Evolutionary conservation across 2,888 invertebrate species (phyloP), one percentile per base, ranked within the genome.

Genomic region (Lasiommata megera): DNA sequence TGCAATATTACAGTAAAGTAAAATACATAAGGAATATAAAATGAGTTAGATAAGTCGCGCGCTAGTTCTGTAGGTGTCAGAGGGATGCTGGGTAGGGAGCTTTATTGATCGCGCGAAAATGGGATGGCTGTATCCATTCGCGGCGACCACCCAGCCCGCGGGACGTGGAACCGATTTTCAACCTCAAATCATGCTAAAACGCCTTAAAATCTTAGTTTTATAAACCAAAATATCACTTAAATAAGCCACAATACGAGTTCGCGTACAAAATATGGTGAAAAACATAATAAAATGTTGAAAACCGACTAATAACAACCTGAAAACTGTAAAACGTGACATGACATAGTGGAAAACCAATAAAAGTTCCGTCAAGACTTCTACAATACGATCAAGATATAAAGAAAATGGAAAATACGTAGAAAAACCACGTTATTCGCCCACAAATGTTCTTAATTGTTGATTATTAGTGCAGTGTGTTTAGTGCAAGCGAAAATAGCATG

Each of bases 11-110:
- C 1, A n/a, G 6, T 31, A 9, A 14, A 23, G 28, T 12, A 23
- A 7, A 12, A 31, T 31, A 1, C 16, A 11, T 46, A 46, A 8
- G 8, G 16, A 46, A n/a, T 28, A 12, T 17, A 51, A 34, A 23
- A 48, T 44, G 37, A 46, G 14, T 12, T 40, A 48, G 40, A 28
- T n/a, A 43, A 48, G 23, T 41, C 41, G 23, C 41, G 58, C 47
- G 56, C 52, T 56, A 58, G 57, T 34, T 71, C 73, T 78, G 78
- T 84, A 79, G 76, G 76, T 79, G 83, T 77, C 73, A 80, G 81
- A 85, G 88, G 88, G 91, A 91, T 87, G 91, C 90, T 91, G 91
- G 87, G 84, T 79, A 84, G 87, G 88, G 88, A 91, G 90, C 91
- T 88, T 89, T 91, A 91, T 91, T 91, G 91, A 91, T 91, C 91